phyloP scores from a whole-genome alignment of 2,113 vertebrate species.

The Naja naja region DNA sequence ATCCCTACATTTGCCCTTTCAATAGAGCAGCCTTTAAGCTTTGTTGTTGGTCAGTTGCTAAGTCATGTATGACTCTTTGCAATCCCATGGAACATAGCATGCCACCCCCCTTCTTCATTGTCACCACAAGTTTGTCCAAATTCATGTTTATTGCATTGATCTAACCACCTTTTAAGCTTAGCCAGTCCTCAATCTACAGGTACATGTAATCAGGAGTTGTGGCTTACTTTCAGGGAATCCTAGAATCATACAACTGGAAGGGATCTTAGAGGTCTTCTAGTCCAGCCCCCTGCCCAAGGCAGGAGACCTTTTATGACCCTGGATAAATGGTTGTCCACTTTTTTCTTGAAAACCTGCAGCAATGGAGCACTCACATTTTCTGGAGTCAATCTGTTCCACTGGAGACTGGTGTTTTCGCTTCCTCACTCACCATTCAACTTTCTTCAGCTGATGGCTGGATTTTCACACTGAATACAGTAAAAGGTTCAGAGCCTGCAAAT shows the following conservation, averaged over 20 bases:
- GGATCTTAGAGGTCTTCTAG: neutral
- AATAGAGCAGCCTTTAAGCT: neutral
- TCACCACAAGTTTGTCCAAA: neutral
- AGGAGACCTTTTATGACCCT: neutral
- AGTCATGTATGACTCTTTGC: neutral
- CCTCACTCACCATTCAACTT: neutral
- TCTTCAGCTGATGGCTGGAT: neutral
- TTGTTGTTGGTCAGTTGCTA: neutral
- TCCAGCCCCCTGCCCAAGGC: neutral
- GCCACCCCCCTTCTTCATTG: neutral
- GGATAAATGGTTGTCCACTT: neutral
- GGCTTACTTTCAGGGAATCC: neutral
- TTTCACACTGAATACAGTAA: neutral
- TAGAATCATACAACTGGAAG: neutral
- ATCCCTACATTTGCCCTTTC: neutral
- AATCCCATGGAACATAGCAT: neutral
- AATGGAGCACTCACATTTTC: neutral
- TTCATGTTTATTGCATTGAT: neutral
- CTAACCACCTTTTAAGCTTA: neutral
- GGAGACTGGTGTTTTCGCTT: neutral
- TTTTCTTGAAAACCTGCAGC: neutral
- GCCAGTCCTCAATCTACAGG: neutral
- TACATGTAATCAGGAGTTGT: neutral
- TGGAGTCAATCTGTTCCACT: neutral
- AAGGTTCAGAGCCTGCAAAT: neutral